Base-by-base conservation (phyloP, 2,797 vertebrate genomes). In the Sciurus carolinensis region DNA sequence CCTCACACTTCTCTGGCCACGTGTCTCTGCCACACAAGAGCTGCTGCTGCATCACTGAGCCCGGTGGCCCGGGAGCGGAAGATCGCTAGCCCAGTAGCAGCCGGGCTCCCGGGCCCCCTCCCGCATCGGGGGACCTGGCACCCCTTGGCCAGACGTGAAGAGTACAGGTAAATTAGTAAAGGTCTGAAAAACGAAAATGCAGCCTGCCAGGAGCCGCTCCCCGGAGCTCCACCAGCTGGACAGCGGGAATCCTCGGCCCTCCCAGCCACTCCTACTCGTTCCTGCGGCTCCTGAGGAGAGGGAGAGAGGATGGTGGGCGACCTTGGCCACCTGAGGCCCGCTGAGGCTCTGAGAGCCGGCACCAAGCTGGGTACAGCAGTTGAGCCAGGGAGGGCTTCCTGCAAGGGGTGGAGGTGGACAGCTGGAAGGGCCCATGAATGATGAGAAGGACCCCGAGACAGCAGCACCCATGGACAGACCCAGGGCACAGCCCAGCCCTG, bases 51-150 rank as follows among this genome's bases (percentile, higher is more conserved):
- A 26, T 7, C 24, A 44, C n/a, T 8, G 66, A 15, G 52, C 0
- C 0, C 24, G 14, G 83, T 7, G 1, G 1, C 0, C 0, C 6
- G 64, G 1, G 0, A 0, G 36, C 3, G 3, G 50, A 33, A 33
- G 30, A 12, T 0, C 2, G 3, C 26, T 6, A 28, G 15, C 7
- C 30, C 14, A 67, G 66, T 6, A 14, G 14, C 33, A 15, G 33
- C 66, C 13, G 2, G 54, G 24, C 15, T 7, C 13, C 72, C 28
- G 71, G 26, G 42, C 28, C 33, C 24, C 4, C 42, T n/a, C 54
- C 24, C 3, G 22, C 89, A 18, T 5, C 3, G 1, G 6, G 24
- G 10, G 7, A 12, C 9, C 11, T 1, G 0, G 73, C 0, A 3
- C 75, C 69, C 64, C 1, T 52, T 2, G 7, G n/a, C 71, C 12